Conservation (phyloP, 2,888 invertebrate genomes). For the Cerastoderma edule region DNA sequence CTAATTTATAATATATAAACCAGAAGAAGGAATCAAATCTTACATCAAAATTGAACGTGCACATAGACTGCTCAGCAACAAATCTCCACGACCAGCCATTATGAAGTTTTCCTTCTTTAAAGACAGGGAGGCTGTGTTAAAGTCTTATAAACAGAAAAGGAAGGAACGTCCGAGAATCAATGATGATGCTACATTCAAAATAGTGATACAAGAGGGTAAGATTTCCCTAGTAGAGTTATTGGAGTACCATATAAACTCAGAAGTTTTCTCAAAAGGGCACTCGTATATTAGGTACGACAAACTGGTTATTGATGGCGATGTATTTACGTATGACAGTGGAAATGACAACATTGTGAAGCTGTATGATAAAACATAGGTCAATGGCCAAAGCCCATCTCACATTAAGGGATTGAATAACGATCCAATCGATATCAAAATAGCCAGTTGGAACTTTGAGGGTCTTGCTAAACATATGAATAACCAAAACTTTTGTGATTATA, state of each 20-base stretch:
- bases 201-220: background rate
- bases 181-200: background rate
- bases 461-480: background rate
- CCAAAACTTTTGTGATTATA: background rate
- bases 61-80: background rate
- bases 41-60: conserved; percentile 2
- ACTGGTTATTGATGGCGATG: background rate
- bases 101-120: conserved; percentile 11
- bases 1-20: too few species aligned
- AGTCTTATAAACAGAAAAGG: background rate
- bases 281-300: background rate
- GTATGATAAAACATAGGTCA: background rate
- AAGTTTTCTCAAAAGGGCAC: background rate
- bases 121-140: background rate
- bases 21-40: too few species aligned
- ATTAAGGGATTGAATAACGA: background rate
- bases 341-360: background rate
- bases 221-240: background rate
- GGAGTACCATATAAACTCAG: background rate
- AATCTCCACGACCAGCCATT: background rate
- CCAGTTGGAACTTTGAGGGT: background rate
- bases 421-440: background rate
- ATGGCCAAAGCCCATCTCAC: background rate
- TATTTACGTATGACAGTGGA: background rate
- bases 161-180: background rate